These are phyloP conservation scores for Colletes gigas DNA, from an alignment of 1,140 invertebrate species.

Conservation along the genomic window DNA sequence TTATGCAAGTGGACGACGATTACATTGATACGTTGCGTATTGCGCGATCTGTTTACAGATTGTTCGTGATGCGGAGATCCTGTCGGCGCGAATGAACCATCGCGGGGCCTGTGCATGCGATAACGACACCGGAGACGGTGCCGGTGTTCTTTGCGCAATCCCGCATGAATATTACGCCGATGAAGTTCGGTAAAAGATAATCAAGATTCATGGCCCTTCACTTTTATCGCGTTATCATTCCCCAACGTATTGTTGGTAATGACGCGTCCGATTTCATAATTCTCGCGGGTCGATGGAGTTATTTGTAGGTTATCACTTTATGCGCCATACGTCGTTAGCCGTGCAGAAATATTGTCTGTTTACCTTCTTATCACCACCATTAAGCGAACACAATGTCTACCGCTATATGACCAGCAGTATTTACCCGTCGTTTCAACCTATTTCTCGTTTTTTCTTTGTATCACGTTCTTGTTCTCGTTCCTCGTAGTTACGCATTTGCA, in stretches of 20 bases:
- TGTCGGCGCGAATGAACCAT: constrained; percentile 98
- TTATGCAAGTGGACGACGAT: not conserved
- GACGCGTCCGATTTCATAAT: not conserved
- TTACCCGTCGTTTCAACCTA: not conserved
- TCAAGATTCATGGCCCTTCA: not conserved
- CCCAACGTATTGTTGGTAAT: not conserved
- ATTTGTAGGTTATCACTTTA: constrained; percentile 18
- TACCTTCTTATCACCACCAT: constrained; percentile 6
- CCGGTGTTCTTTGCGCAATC: constrained; percentile 97
- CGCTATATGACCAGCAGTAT: not conserved
- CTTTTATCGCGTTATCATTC: not conserved
- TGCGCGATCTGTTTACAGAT: constrained; percentile 84
- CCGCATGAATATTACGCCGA: constrained; percentile 95
- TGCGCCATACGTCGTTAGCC: not conserved
- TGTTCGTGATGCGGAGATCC: constrained; percentile 94
- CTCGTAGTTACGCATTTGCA: not conserved
- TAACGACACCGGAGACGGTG: constrained; percentile 99
- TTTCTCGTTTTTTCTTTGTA: not conserved
- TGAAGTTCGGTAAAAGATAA: constrained; percentile 86
- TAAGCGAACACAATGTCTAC: not conserved
- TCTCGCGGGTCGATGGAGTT: not conserved
- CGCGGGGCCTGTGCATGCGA: constrained; percentile 99
- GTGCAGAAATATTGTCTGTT: not conserved
- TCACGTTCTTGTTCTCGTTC: not conserved
- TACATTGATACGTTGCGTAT: not conserved